Percentiles rank a stretch among this genome's conserved stretches.
Conservation (phyloP, 2,888 invertebrate species). For the Tetanocera ferruginea region DNA sequence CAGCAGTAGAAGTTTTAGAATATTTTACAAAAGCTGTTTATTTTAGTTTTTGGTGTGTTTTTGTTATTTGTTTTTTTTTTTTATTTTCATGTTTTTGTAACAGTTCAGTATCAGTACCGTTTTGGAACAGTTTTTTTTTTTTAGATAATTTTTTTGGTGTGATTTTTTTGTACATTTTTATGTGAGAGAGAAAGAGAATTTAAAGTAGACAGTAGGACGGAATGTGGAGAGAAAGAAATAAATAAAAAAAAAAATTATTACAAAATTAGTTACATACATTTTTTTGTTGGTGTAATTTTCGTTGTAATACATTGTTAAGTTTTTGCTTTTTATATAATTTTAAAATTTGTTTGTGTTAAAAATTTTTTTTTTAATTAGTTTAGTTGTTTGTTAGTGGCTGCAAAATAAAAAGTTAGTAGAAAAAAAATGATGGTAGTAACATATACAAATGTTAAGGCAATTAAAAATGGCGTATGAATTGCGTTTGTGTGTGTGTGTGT, state of each 20-base stretch:
- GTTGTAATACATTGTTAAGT: background rate
- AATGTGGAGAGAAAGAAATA: constrained; percentile 56
- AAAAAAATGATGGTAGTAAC: constrained; percentile 25
- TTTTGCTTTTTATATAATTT: background rate
- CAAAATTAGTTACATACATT: constrained; percentile 62
- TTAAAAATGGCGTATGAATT: too few species aligned
- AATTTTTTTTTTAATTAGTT: constrained; percentile 8
- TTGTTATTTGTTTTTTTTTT: too few species aligned
- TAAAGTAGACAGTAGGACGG: constrained; percentile 55
- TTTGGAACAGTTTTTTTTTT: constrained; percentile 28
- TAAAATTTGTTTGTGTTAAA: constrained; percentile 8
- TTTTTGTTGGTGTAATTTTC: background rate
- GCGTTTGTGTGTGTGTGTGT: too few species aligned
- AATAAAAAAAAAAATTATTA: constrained; percentile 60
- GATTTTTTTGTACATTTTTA: constrained; percentile 36
- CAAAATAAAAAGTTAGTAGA: background rate
- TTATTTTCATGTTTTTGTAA: constrained; percentile 24
- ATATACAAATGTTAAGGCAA: background rate
- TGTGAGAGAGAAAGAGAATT: constrained; percentile 35
- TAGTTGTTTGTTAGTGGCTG: background rate
- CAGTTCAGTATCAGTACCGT: constrained; percentile 22
- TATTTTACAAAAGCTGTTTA: constrained; percentile 27
- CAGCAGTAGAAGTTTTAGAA: background rate
- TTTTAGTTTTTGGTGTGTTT: constrained; percentile 20
- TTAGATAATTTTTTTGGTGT: constrained; percentile 36